Evolutionary conservation across 2,797 vertebrate genomes (phyloP), one percentile per base, ranked within the genome.

Genomic region (Microctenopoma steveboyesi): DNA sequence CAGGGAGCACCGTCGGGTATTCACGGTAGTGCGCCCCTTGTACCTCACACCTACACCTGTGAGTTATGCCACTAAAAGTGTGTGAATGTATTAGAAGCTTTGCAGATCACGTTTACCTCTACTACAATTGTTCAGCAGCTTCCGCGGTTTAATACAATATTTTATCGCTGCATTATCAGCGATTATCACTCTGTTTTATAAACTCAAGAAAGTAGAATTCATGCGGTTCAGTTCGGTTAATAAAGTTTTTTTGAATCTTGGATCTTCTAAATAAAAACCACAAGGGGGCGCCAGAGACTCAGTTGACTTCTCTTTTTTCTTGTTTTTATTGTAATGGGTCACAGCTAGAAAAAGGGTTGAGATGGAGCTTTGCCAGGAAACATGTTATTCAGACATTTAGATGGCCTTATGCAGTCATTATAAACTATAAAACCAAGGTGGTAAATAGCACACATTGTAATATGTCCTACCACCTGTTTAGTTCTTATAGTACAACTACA

Each of bases 261-360:
- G 30, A 33, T 11, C 12, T 85, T 84, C 46, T 54, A 11, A 5
- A 39, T 4, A 48, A 0, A 25, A 0, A 46, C 87, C 93, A 92
- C 89, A 73, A 70, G 47, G 89, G 72, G 93, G 90, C 89, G 88
- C 86, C 76, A 92, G 63, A 90, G 85, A 82, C 86, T 78, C 82
- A 81, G 79, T 3, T 56, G 61, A 70, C 48, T 5, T 15, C 15
- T 7, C 1, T 25, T 11, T 25, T 11, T 28, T 25, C 11, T 52
- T 13, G 5, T 14, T 59, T 47, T 52, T 0, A 52, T 30, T 30
- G 4, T 45, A 16, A 28, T 28, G 39, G 39, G 12, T 40, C 12
- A 11, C 4, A 42, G 0, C 18, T 7, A 3, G 6, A 15, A 56
- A 25, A 25, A 7, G 73, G 28, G 30, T 13, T 43, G 39, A 22